Percentiles rank a stretch among this genome's conserved stretches.
Conservation (phyloP, 1,140 invertebrate genomes). For the Dinoponera quadriceps region DNA sequence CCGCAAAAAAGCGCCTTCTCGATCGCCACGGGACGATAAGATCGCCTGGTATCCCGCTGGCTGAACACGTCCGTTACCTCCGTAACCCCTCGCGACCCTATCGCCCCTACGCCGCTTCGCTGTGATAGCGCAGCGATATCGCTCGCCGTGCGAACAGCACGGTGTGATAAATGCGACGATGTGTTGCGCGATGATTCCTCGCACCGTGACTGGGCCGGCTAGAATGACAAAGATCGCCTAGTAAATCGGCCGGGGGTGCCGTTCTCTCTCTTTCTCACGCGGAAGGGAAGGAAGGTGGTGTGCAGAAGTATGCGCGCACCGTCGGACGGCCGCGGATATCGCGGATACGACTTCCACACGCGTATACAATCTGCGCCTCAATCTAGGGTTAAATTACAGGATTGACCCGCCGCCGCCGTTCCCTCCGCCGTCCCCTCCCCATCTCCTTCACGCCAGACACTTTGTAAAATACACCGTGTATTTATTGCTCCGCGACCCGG, state of each 20-base stretch:
- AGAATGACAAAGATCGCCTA: neutral
- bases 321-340: neutral
- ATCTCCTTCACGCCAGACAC: neutral
- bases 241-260: neutral
- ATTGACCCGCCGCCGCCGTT: neutral
- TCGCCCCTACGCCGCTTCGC: constrained; percentile 18
- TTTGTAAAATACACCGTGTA: constrained; percentile 32
- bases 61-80: constrained; percentile 40
- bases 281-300: neutral
- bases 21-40: constrained; percentile 34
- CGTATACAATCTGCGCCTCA: constrained; percentile 8
- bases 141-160: constrained; percentile 1
- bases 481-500: neutral
- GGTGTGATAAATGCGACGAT: constrained; percentile 22
- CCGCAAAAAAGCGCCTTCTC: constrained; percentile 6
- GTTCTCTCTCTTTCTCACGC: no score
- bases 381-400: constrained; percentile 21
- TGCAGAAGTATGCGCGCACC: neutral
- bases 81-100: constrained; percentile 32
- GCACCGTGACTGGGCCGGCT: neutral
- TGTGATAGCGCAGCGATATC: constrained; percentile 31
- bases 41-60: constrained; percentile 20
- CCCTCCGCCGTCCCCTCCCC: neutral
- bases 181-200: constrained; percentile 24
- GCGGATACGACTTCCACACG: neutral